A percentile compares a stretch with the other conserved stretches of the same genome.
These are phyloP conservation scores for Panulirus ornatus DNA, from an alignment of 1,140 invertebrate genomes.

Conservation along the genomic window DNA sequence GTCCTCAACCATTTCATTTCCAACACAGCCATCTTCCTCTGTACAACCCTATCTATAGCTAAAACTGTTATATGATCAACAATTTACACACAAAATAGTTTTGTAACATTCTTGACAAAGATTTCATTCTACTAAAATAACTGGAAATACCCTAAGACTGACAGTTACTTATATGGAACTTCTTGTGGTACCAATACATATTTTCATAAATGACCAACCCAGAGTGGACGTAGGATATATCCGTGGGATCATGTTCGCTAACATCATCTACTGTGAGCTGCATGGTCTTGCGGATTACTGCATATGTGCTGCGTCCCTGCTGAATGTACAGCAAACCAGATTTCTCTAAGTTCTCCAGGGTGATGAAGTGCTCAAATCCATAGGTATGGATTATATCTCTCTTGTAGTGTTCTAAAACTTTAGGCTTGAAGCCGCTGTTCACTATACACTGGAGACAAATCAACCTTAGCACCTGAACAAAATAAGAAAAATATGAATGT, in stretches of 20 bases:
- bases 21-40: too few relatives aligned
- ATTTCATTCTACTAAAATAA: too few relatives aligned
- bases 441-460: conserved; percentile 92
- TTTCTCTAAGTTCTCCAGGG: conserved; percentile 92
- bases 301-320: conserved; percentile 78
- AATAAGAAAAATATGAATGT: conserved; percentile 32
- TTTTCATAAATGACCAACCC: conserved; percentile 85
- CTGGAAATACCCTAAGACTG: too few relatives aligned
- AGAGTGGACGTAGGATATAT: conserved; percentile 95
- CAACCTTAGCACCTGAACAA: conserved; percentile 85
- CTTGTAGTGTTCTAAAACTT: conserved; percentile 94
- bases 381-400: conserved; percentile 94
- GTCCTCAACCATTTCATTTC: too few relatives aligned
- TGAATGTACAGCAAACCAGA: conserved; percentile 88
- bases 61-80: too few relatives aligned
- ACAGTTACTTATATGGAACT: too few relatives aligned
- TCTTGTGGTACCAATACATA: not conserved
- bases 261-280: conserved; percentile 92
- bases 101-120: too few relatives aligned
- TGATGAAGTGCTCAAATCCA: conserved; percentile 91
- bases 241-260: conserved; percentile 89
- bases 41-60: too few relatives aligned
- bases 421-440: conserved; percentile 90
- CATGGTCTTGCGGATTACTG: conserved; percentile 82
- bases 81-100: too few relatives aligned